Evolutionary conservation across 2,888 invertebrate genomes (phyloP), one percentile per base, ranked within the genome.

Genomic region (Drosophila merina): DNA sequence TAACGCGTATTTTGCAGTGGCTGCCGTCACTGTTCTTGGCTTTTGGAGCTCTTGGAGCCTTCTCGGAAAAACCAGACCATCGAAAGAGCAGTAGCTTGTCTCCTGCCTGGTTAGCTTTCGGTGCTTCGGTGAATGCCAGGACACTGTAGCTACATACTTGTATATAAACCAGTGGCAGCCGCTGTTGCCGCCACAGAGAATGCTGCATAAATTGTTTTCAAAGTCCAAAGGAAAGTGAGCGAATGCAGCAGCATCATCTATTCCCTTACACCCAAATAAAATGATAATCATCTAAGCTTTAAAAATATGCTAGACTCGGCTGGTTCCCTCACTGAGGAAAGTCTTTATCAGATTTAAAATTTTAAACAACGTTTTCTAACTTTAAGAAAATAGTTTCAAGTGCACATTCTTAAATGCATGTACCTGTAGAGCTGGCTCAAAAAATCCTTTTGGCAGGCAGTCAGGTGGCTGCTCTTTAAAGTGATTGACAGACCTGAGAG

Each of bases 1-100:
- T 82, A 87, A 85, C 87, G 82, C 82, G 87, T 85, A 75, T 82
- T 82, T 82, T 87, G 76, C 82, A 79, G 71, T 75, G 74, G 49
- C 59, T 73, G 79, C 47, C 20, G 2, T 20, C 20, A 20, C 20
- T 20, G 20, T 20, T 57, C 50, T 50, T 33, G 7, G 33, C 33
- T 33, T 33, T 33, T 33, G 33, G 59, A 56, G 57, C 57, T 14
- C 14, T 14, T 14, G 14, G 14, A 14, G 14, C 47, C 20, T 58
- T 60, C 48, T 31, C 60, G 40, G 40, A 26, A 30, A 59, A 60
- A 40, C 44, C 72, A 33, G 30, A 48, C 44, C 47, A 52, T 30
- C 66, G 52, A 51, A 47, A 44, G 31, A 50, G 40, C 33, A 33
- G 14, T 14, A 14, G 14, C 40, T 44, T 54, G 47, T 12, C 25